Percentiles rank a stretch among this genome's conserved stretches.
phyloP scores from a whole-genome alignment of 2,888 invertebrate genomes.

The Watsonalla binaria region DNA sequence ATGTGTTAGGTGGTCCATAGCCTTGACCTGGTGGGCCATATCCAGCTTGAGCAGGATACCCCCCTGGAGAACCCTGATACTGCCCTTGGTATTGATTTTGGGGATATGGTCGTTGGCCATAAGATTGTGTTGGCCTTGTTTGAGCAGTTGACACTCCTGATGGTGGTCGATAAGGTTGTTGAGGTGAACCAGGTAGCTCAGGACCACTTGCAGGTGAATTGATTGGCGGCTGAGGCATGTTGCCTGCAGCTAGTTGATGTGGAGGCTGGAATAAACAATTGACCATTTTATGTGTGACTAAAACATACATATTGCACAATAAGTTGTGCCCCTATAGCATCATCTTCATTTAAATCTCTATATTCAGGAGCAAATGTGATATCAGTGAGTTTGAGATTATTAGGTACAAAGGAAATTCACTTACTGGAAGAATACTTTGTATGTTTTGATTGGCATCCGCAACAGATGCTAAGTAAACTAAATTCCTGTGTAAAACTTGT shows the following conservation, averaged over 20 bases:
- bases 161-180: slow-evolving; percentile 70
- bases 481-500: slow-evolving; percentile 95
- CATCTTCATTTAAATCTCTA: no score
- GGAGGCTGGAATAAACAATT: slow-evolving; percentile 61
- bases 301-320: no score
- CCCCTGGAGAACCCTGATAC: slow-evolving; percentile 76
- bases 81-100: slow-evolving; percentile 83
- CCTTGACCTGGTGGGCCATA: slow-evolving; percentile 84
- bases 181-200: slow-evolving; percentile 62
- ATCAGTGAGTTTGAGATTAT: no score
- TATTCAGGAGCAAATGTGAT: no score
- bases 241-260: slow-evolving; percentile 76
- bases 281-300: no score
- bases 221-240: slow-evolving; percentile 60
- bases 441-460: slow-evolving; percentile 98
- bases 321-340: no score
- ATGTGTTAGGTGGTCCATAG: slow-evolving; percentile 81
- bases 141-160: slow-evolving; percentile 73
- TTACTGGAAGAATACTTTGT: slow-evolving; percentile 92
- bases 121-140: slow-evolving; percentile 82
- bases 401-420: slow-evolving; percentile 18
- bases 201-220: slow-evolving; percentile 59
- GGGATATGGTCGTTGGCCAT: slow-evolving; percentile 83
- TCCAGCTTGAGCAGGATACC: slow-evolving; percentile 82
- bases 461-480: slow-evolving; percentile 96